Conservation (phyloP, 2,113 vertebrate species). For the Lasiurus cinereus region DNA sequence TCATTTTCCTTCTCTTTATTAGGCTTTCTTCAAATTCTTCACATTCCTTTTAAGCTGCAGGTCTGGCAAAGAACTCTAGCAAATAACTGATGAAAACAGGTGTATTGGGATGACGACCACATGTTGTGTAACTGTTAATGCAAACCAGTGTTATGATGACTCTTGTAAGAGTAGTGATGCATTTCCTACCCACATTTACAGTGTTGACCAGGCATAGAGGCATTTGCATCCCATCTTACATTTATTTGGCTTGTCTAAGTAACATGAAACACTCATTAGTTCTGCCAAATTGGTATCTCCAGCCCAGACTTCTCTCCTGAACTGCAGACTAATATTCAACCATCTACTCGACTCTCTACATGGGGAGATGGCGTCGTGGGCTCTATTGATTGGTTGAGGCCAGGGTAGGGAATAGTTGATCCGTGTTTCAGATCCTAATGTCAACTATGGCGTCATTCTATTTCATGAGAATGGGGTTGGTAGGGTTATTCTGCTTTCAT, state of each 20-base stretch:
- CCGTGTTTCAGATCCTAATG: not conserved
- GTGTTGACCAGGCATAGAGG: not conserved
- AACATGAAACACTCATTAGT: not conserved
- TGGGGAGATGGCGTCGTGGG: not conserved
- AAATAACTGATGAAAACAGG: slow-evolving; percentile 18
- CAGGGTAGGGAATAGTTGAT: not conserved
- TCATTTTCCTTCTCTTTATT: slow-evolving; percentile 36
- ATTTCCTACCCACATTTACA: not conserved
- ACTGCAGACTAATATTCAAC: not conserved
- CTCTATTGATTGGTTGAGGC: not conserved
- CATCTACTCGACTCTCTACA: not conserved
- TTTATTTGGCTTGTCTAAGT: not conserved
- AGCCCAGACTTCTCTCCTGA: not conserved
- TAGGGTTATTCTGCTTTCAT: not conserved
- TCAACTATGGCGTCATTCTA: not conserved
- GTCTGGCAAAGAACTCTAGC: not conserved
- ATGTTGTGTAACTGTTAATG: not conserved
- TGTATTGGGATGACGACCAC: not conserved
- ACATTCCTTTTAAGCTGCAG: slow-evolving; percentile 66
- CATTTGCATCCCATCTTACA: not conserved
- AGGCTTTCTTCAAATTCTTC: slow-evolving; percentile 63
- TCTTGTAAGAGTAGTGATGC: not conserved
- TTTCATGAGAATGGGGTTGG: not conserved
- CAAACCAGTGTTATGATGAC: not conserved
- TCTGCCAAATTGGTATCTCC: not conserved